Conservation (phyloP, 2,113 vertebrate species). For the Perca flavescens region DNA sequence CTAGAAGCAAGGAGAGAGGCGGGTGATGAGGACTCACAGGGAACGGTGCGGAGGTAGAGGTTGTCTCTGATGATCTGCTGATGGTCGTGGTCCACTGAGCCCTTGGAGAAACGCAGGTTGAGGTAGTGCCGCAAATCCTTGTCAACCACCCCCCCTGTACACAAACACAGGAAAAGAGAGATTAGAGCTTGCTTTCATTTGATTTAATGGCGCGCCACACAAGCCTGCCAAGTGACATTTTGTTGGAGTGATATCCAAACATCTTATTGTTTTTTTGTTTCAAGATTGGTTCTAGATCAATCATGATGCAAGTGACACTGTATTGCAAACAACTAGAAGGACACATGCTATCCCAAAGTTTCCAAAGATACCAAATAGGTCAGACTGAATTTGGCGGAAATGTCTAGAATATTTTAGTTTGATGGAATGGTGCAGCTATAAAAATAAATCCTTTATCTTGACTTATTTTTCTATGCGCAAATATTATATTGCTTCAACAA, state of each 20-base stretch:
- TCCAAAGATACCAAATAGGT: not conserved
- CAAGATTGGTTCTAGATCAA: not conserved
- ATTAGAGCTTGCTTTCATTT: conserved; percentile 21
- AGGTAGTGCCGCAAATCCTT: conserved; percentile 99
- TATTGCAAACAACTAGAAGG: not conserved
- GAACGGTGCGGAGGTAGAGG: conserved; percentile 99
- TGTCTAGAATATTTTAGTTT: not conserved
- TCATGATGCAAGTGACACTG: not conserved
- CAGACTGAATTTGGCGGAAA: not conserved
- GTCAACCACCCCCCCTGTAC: conserved; percentile 95
- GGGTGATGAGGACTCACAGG: conserved; percentile 89
- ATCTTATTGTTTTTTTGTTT: not conserved
- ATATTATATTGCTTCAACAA: not conserved
- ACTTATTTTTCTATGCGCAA: conserved; percentile 4
- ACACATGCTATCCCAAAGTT: conserved; percentile 4
- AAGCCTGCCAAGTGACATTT: not conserved
- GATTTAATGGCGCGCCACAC: not conserved
- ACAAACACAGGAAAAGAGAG: conserved; percentile 35
- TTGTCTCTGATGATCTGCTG: conserved; percentile 99
- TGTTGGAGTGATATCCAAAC: not conserved
- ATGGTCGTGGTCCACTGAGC: conserved; percentile 98
- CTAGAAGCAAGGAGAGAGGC: not conserved
- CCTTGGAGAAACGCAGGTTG: conserved; percentile 98
- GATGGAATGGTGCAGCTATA: not conserved
- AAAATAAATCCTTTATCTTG: not conserved